phyloP scores from a whole-genome alignment of 2,888 invertebrate species.

The Calameuta idolon region DNA sequence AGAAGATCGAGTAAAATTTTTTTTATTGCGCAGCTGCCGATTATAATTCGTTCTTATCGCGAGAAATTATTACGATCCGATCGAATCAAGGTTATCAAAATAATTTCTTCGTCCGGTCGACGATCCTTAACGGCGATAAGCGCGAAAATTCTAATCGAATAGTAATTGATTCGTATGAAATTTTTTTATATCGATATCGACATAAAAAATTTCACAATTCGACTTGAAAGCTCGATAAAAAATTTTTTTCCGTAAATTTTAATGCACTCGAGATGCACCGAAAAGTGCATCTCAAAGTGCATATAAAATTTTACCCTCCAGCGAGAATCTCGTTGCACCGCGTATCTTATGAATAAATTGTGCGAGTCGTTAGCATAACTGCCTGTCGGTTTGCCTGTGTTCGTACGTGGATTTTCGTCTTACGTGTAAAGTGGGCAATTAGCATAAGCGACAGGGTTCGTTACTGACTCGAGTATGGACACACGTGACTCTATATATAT shows the following conservation, averaged over 20 bases:
- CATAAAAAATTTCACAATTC: too few species aligned
- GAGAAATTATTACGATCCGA: neutral
- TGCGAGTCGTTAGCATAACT: constrained; percentile 6
- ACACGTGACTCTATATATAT: neutral
- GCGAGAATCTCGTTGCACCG: neutral
- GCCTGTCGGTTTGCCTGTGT: neutral
- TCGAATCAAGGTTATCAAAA: neutral
- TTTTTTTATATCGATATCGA: too few species aligned
- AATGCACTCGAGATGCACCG: neutral
- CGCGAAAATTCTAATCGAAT: too few species aligned
- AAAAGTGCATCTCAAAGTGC: neutral
- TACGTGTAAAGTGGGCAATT: neutral
- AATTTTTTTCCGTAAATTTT: neutral
- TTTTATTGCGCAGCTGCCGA: neutral
- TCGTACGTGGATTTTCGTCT: neutral
- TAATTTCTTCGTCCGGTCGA: neutral
- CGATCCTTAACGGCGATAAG: neutral
- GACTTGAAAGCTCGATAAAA: too few species aligned
- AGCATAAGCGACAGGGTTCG: constrained; percentile 1
- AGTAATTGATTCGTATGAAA: too few species aligned
- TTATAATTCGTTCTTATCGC: neutral
- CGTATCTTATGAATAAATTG: neutral
- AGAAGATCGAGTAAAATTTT: neutral
- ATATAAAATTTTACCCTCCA: neutral
- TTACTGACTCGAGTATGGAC: neutral